Conservation (phyloP, 2,797 vertebrate genomes). For the Rhinichthys osculus region DNA sequence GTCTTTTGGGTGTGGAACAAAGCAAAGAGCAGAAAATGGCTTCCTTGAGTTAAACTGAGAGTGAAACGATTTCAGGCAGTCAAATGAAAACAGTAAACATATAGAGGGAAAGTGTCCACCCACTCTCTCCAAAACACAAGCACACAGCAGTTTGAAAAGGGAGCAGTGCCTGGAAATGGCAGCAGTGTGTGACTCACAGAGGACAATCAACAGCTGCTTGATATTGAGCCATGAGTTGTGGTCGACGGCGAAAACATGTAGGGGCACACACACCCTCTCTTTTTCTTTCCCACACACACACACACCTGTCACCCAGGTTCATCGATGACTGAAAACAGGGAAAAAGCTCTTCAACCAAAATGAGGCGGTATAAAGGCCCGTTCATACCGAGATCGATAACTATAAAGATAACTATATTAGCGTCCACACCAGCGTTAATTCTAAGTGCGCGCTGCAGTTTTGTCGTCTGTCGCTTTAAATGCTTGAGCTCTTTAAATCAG, state of each 20-base stretch:
- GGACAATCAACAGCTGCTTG: conserved; percentile 56
- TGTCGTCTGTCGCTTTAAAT: too few relatives aligned
- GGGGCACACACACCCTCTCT: not conserved
- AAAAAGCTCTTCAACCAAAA: not conserved
- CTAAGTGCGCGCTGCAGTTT: too few relatives aligned
- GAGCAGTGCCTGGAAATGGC: conserved; percentile 65
- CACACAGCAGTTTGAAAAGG: conserved; percentile 31
- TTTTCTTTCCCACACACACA: not conserved
- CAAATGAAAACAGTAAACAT: conserved; percentile 21
- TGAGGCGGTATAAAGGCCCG: not conserved
- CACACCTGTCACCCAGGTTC: not conserved
- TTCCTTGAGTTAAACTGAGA: conserved; percentile 18
- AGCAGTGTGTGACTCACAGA: conserved; percentile 65
- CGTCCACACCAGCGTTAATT: too few relatives aligned
- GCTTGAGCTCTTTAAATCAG: too few relatives aligned
- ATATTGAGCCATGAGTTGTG: conserved; percentile 44
- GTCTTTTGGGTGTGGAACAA: conserved; percentile 39
- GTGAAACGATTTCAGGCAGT: conserved; percentile 34
- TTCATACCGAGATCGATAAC: not conserved
- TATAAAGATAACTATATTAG: not conserved
- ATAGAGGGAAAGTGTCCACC: conserved; percentile 30
- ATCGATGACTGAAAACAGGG: not conserved
- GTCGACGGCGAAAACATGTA: conserved; percentile 28
- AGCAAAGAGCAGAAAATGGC: conserved; percentile 26
- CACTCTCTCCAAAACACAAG: conserved; percentile 35